Evolutionary conservation across 2,113 vertebrate species (phyloP).

Genomic region (Macroglossus sobrinus): DNA sequence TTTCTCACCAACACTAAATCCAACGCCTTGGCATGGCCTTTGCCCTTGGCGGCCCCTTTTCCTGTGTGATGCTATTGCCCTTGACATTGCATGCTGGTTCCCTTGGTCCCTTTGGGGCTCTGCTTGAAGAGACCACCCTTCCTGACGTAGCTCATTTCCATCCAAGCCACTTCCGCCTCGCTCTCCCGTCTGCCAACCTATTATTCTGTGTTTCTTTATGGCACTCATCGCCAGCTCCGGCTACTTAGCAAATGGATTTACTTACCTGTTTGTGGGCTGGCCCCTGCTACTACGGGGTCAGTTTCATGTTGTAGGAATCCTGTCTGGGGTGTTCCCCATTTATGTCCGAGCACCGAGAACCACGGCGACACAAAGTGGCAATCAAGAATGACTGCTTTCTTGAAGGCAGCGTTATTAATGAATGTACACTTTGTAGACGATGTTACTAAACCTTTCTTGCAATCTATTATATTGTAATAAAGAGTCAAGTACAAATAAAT

Average conservation of each 20-base stretch:
- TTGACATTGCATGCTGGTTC: rapidly evolving
- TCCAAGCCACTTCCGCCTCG: not conserved
- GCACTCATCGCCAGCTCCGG: not conserved
- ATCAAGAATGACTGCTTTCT: not conserved
- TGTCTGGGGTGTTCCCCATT: not conserved
- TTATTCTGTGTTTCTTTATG: not conserved
- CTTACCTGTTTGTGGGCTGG: too few species aligned
- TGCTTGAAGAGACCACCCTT: not conserved
- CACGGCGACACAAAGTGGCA: not conserved
- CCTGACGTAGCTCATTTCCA: not conserved
- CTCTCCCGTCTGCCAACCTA: not conserved
- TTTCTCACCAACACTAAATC: not conserved
- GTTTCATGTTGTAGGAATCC: not conserved
- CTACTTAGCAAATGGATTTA: not conserved
- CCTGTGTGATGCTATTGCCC: rapidly evolving
- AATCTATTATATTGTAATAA: not conserved
- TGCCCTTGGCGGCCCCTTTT: rapidly evolving
- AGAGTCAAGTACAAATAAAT: not conserved
- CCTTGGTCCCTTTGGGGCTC: not conserved
- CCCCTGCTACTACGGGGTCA: not conserved
- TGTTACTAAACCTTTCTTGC: not conserved
- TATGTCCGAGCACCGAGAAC: not conserved
- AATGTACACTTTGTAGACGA: not conserved
- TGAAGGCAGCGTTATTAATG: not conserved
- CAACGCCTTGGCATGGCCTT: rapidly evolving